Evolutionary conservation across 2,113 vertebrate species (phyloP).

Genomic region (Malurus elegans): DNA sequence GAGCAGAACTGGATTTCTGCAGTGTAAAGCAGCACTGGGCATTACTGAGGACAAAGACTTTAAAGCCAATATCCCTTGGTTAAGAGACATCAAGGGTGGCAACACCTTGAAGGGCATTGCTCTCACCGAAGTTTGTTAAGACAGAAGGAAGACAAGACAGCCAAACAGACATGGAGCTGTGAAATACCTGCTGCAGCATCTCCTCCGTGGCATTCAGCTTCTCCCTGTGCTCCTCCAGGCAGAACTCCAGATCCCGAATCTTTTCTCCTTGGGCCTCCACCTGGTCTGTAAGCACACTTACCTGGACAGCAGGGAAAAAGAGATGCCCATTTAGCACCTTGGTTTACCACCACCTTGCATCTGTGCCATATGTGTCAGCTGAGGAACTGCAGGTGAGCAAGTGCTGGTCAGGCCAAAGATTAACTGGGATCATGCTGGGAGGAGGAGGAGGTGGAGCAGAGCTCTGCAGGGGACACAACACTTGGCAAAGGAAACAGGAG

Average conservation of each 20-base stretch:
- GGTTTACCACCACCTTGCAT: not conserved
- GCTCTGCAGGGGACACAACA: not conserved
- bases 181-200: slow-evolving; percentile 93
- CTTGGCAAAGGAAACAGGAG: not conserved
- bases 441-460: not conserved
- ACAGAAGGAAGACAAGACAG: not conserved
- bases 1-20: not conserved
- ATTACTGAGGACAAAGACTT: not conserved
- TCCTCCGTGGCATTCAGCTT: slow-evolving; percentile 94
- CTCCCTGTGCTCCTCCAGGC: slow-evolving; percentile 93
- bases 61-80: not conserved
- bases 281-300: slow-evolving; percentile 96
- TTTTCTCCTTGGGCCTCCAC: slow-evolving; percentile 98
- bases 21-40: not conserved
- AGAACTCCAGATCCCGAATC: slow-evolving; percentile 93
- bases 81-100: not conserved
- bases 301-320: slow-evolving; percentile 69
- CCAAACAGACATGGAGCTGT: not conserved
- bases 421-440: not conserved
- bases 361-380: not conserved
- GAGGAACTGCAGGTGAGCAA: not conserved
- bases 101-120: not conserved
- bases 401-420: not conserved
- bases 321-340: not conserved
- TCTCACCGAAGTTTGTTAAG: not conserved